Evolutionary conservation across 2,113 vertebrate species (phyloP), one percentile per base, ranked within the genome.

Genomic region (Tiliqua scincoides): DNA sequence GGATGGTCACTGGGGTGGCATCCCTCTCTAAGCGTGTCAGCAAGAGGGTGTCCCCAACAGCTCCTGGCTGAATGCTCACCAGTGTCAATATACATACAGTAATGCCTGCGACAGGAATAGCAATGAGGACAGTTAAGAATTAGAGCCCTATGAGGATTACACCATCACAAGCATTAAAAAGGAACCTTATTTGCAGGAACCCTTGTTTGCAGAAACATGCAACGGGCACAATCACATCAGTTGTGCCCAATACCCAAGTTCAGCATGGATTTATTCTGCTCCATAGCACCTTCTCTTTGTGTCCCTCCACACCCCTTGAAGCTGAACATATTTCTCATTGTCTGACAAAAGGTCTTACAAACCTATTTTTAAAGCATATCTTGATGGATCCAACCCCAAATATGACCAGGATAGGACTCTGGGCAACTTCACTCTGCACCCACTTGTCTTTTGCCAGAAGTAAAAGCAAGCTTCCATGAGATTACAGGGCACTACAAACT

Each of bases 41-140:
- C 23, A 99, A 89, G 83, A 99, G 85, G 15, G 94, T 93, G 91
- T 97, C 95, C 15, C 97, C 97, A 2, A 91, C 21, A 0, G 94
- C 93, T 23, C 95, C 94, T 2, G 96, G 96, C 85, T 95, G 96
- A 20, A 96, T 61, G 17, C 95, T 94, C 70, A 93, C 88, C 71
- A 98, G 85, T 17, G 97, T 96, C 94, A 99, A 86, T 79, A 98
- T 73, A 65, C 98, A 99, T 87, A 98, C 97, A 0, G 95, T 97
- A 40, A 98, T 92, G 8, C 97, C 98, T 99, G 89, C 1, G 80
- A 14, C 79, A 35, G 79, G 91, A 25, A 76, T 25, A 93, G 9
- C 62, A 0, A 23, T 6, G 0, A 18, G 18, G 4, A 88, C 65
- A 59, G 21, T 76, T 43, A 48, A 1, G 2, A 83, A 62, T n/a